phyloP scores from a whole-genome alignment of 2,113 vertebrate species.

The Macaca nemestrina region DNA sequence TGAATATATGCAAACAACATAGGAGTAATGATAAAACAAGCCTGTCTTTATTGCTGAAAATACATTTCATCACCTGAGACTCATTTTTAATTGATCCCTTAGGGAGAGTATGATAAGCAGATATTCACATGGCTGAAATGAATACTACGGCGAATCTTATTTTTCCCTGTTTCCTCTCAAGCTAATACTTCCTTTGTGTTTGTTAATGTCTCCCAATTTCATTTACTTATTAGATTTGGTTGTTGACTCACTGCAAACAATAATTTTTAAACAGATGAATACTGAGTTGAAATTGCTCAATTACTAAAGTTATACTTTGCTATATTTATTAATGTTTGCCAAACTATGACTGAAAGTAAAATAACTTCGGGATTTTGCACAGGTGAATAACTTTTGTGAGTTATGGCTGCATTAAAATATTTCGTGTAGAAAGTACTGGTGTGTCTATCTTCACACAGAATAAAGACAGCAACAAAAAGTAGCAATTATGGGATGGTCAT shows the following conservation, averaged over 20 bases:
- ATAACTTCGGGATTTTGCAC: conserved; percentile 9
- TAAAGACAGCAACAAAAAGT: not conserved
- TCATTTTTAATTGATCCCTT: conserved; percentile 77
- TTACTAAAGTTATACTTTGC: conserved; percentile 47
- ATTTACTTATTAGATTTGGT: conserved; percentile 73
- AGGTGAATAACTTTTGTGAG: not conserved
- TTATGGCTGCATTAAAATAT: not conserved
- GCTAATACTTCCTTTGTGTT: conserved; percentile 58
- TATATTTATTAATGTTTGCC: conserved; percentile 12
- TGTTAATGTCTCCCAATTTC: conserved; percentile 68
- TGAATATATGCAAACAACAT: conserved; percentile 26
- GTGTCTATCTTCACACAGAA: not conserved
- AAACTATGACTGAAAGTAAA: conserved; percentile 8
- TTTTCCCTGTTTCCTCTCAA: conserved; percentile 45
- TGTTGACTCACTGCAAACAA: conserved; percentile 58
- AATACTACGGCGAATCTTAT: conserved; percentile 41
- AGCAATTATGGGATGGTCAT: rapidly evolving
- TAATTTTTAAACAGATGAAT: conserved; percentile 67
- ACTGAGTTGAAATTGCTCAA: conserved; percentile 61
- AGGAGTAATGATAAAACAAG: conserved; percentile 57
- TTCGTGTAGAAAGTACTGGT: not conserved
- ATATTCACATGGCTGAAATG: conserved; percentile 76
- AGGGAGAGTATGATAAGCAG: conserved; percentile 63
- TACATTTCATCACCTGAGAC: conserved; percentile 68
- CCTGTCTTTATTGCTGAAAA: conserved; percentile 52